Base-by-base conservation (phyloP, 2,888 invertebrate genomes). In the Euzetes globulus region DNA sequence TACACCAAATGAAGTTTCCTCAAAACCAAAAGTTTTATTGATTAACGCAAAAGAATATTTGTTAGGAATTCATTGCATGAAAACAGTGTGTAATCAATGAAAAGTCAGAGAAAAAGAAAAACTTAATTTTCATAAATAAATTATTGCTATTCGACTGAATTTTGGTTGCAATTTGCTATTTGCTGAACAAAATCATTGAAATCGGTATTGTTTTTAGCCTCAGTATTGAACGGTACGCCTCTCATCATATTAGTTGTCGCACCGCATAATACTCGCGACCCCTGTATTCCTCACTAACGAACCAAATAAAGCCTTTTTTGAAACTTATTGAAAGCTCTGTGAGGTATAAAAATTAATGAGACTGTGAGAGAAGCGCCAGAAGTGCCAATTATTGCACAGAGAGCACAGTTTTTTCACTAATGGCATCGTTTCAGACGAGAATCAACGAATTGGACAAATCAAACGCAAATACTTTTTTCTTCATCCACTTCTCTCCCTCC, bases 271-370 rank as follows among this genome's bases (percentile, higher is more conserved):
- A 65, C 63, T 37, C 33, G 33, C 63, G 63, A 65, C 63, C 63
- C 63, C 37, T 65, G 19, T 65, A 65, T 41, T 60, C 17, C 63
- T 65, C 63, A 65, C 63, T 65, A 65, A 65, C 63, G 63, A 65
- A 65, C 63, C 63, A 65, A 60, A 60, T 27, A 60, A 65, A 65
- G 63, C 63, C 63, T 65, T 65, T 60, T 65, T 65, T 65, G 37
- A 65, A 65, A 65, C 63, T 65, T 65, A 65, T 65, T 65, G 63
- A 65, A 65, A 65, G 63, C 63, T 65, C 63, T 65, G 63, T 65
- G 63, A 65, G 63, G 63, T 65, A 65, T 65, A 65, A 65, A 65
- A 65, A 65, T 65, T 65, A 65, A 65, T 65, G 63, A 65, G 63
- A 65, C 63, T 65, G 11, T 65, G 22, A 19, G 29, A 65, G 63